Evolutionary conservation across 92 coral and sea anemone genomes (phyloP).

Genomic region (Heteractis magnifica): DNA sequence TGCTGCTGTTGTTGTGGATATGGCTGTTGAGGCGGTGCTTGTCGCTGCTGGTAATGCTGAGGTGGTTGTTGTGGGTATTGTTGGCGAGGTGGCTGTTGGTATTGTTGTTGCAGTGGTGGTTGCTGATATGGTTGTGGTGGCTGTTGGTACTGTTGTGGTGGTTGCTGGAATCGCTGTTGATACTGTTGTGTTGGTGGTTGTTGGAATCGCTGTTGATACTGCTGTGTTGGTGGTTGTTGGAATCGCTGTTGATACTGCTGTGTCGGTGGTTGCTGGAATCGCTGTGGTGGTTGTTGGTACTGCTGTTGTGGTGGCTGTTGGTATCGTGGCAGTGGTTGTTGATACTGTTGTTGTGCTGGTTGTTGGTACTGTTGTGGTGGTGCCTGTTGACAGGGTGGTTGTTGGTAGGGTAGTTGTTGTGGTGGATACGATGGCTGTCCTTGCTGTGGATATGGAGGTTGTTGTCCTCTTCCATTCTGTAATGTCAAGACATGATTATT

Average conservation of each 20-base stretch:
- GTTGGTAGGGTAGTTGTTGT: conserved; percentile 13
- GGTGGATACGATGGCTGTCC: not conserved
- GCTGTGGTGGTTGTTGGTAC: conserved; percentile 41
- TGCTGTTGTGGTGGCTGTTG: conserved; percentile 18
- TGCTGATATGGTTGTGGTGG: conserved; percentile 43
- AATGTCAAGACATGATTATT: not conserved
- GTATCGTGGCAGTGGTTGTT: not conserved
- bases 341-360: conserved; percentile 3
- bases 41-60: conserved; percentile 11
- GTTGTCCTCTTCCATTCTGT: conserved; percentile 40
- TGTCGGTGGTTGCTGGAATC: conserved; percentile 31
- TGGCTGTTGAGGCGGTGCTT: conserved; percentile 10
- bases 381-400: conserved; percentile 32
- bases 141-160: conserved; percentile 26
- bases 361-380: conserved; percentile 28
- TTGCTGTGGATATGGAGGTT: conserved; percentile 27
- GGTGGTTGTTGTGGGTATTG: conserved; percentile 38
- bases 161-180: conserved; percentile 33
- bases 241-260: conserved; percentile 16
- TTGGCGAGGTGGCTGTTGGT: conserved; percentile 13
- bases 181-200: conserved; percentile 16
- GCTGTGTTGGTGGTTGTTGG: conserved; percentile 13
- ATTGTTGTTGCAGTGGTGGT: conserved; percentile 26
- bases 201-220: conserved; percentile 33
- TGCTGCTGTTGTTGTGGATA: conserved; percentile 24